A percentile compares a stretch with the other conserved stretches of the same genome.
Conservation (phyloP, 35 echinoderm and acorn worm species). For the Patiria miniata region DNA sequence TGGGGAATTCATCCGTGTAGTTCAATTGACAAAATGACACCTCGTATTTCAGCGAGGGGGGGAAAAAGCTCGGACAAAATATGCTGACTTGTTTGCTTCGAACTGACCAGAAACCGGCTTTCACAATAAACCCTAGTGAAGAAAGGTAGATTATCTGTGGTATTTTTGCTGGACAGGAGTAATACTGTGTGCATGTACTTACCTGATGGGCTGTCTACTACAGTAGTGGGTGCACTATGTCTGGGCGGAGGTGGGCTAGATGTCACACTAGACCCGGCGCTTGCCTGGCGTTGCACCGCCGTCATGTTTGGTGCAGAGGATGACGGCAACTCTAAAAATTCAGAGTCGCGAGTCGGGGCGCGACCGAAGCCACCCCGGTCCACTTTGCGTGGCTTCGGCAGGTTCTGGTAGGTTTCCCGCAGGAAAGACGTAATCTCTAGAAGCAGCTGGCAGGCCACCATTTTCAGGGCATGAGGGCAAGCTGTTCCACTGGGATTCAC, state of each 20-base stretch:
- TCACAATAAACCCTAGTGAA: too few species aligned
- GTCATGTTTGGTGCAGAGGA: constrained; percentile 44
- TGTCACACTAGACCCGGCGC: constrained; percentile 84
- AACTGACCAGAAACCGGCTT: too few species aligned
- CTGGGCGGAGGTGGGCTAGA: constrained; percentile 88
- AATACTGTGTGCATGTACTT: neutral
- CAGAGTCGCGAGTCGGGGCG: constrained; percentile 61
- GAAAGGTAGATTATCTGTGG: too few species aligned
- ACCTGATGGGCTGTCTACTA: constrained; percentile 85
- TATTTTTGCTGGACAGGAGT: too few species aligned
- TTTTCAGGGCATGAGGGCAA: constrained; percentile 90
- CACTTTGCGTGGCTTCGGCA: constrained; percentile 80
- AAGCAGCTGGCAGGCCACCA: constrained; percentile 93
- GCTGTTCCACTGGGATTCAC: constrained; percentile 82
- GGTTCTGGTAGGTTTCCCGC: constrained; percentile 89
- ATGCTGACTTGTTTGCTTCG: too few species aligned
- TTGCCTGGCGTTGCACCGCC: constrained; percentile 65
- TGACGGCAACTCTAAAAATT: constrained; percentile 81
- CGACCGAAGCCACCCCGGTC: constrained; percentile 66
- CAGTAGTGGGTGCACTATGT: constrained; percentile 52
- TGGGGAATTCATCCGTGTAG: too few species aligned
- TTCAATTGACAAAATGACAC: too few species aligned
- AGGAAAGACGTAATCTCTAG: constrained; percentile 92
- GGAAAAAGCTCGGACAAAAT: too few species aligned
- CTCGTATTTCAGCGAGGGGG: too few species aligned